Evolutionary conservation across 2,797 vertebrate species (phyloP).

Genomic region (Lithobates sylvaticus): DNA sequence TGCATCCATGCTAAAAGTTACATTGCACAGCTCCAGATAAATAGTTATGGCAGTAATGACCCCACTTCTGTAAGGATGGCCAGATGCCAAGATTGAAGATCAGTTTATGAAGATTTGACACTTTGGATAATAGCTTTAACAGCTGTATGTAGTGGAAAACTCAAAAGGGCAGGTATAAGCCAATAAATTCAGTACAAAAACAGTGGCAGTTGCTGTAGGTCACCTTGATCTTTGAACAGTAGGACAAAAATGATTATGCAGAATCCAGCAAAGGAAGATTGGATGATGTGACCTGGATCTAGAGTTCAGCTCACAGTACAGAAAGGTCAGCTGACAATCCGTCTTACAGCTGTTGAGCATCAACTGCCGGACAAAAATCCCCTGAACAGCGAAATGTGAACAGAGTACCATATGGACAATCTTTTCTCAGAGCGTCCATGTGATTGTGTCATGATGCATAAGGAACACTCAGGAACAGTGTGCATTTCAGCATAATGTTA

Average conservation of each 20-base stretch:
- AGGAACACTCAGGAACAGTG: background rate
- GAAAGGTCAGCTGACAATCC: constrained; percentile 23
- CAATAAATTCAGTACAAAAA: constrained; percentile 18
- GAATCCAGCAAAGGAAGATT: background rate
- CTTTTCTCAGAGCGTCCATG: background rate
- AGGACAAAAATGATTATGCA: constrained; percentile 1
- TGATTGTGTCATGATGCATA: background rate
- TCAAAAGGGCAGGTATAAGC: too few species aligned
- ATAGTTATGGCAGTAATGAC: too few species aligned
- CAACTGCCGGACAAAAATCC: constrained; percentile 4
- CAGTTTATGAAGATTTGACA: too few species aligned
- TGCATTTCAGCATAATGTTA: background rate
- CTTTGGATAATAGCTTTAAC: too few species aligned
- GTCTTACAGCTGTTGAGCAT: constrained; percentile 15
- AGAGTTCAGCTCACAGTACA: constrained; percentile 10
- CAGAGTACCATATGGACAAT: constrained; percentile 18
- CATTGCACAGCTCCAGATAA: too few species aligned
- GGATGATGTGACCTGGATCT: constrained; percentile 41
- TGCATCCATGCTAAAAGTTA: too few species aligned
- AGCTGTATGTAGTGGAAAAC: too few species aligned
- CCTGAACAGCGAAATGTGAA: background rate
- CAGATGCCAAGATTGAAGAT: too few species aligned
- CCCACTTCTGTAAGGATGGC: too few species aligned
- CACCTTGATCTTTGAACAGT: background rate
- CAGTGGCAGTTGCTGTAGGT: background rate